Conservation (phyloP, 2,888 invertebrate genomes). For the Eurois occulta region DNA sequence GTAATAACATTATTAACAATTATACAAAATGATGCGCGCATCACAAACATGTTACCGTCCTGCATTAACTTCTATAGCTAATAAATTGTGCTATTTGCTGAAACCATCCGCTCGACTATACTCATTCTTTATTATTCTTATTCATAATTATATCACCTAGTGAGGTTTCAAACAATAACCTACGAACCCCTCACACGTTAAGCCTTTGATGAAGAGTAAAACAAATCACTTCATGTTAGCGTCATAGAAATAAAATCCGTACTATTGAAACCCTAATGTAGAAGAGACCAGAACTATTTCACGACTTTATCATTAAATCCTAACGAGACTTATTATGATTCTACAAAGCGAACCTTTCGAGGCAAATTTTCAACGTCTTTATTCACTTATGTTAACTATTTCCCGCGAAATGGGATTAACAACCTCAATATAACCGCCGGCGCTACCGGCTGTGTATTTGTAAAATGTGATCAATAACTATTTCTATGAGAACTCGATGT, state of each 20-base stretch:
- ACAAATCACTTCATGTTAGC: constrained; percentile 34
- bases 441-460: constrained; percentile 20
- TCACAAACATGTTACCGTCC: constrained; percentile 72
- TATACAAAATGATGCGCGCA: constrained; percentile 73
- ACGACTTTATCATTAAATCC: constrained; percentile 48
- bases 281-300: constrained; percentile 59
- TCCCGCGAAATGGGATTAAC: constrained; percentile 61
- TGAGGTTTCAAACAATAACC: constrained; percentile 89
- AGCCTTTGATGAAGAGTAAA: constrained; percentile 55
- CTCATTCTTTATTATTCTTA: constrained; percentile 80
- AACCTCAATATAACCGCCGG: constrained; percentile 32
- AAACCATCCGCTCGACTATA: constrained; percentile 79
- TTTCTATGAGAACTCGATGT: constrained; percentile 64
- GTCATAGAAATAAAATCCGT: constrained; percentile 31
- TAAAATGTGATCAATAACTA: constrained; percentile 42
- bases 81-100: constrained; percentile 87
- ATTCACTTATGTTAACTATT: constrained; percentile 54
- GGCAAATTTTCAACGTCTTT: constrained; percentile 54
- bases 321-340: constrained; percentile 57
- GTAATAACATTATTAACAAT: constrained; percentile 76
- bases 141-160: constrained; percentile 87
- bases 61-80: constrained; percentile 82
- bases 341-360: constrained; percentile 58
- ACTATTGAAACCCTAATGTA: constrained; percentile 55
- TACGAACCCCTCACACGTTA: constrained; percentile 84